These are phyloP conservation scores for Notothenia coriiceps DNA, from an alignment of 2,113 vertebrate genomes.

Conservation along the genomic window DNA sequence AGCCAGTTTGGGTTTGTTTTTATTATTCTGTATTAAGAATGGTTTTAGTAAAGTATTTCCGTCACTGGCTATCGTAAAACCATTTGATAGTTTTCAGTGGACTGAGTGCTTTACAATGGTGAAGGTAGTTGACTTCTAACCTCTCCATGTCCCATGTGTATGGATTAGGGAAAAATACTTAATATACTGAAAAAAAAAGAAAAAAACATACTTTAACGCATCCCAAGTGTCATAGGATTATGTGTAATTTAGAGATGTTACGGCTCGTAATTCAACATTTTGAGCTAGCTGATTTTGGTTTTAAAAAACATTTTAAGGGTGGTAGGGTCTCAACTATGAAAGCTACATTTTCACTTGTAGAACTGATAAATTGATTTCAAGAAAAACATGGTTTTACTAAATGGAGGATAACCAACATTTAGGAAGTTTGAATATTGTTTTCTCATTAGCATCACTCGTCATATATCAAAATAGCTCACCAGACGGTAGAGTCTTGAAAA, in stretches of 20 bases:
- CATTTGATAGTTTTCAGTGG: slow-evolving; percentile 23
- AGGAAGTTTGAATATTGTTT: not conserved
- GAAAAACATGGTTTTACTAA: not conserved
- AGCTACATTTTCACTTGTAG: not conserved
- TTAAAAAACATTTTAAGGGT: not conserved
- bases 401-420: not conserved
- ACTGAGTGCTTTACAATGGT: slow-evolving; percentile 32
- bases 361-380: not conserved
- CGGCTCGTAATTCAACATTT: not conserved
- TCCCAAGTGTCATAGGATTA: not conserved
- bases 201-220: not conserved
- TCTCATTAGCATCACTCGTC: not conserved
- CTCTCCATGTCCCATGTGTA: not conserved
- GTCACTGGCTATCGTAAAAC: slow-evolving; percentile 23
- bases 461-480: not conserved
- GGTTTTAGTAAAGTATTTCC: slow-evolving; percentile 39
- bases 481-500: not conserved
- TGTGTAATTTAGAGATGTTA: not conserved
- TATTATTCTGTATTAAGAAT: slow-evolving; percentile 6
- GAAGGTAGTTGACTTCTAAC: slow-evolving; percentile 16
- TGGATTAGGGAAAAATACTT: not conserved
- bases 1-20: not conserved
- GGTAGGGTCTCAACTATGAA: not conserved
- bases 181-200: not conserved
- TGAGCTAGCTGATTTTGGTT: not conserved